Evolutionary conservation across 1,140 invertebrate genomes (phyloP), one percentile per base, ranked within the genome.

Genomic region (Diorhabda sublineata): DNA sequence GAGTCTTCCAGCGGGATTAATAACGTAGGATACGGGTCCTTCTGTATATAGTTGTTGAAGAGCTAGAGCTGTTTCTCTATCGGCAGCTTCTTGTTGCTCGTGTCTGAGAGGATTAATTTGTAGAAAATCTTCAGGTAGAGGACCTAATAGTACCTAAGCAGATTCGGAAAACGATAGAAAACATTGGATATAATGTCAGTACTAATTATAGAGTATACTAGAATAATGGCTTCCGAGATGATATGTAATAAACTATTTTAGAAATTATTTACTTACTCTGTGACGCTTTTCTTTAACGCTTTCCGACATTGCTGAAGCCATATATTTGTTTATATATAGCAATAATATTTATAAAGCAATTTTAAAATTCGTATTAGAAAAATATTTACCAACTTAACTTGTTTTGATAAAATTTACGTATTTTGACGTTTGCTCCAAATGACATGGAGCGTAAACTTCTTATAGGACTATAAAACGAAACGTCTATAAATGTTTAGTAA

Each of bases 61-160:
- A 42, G 92, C 90, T 44, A 91, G 80, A 2, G 93, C 92, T 60
- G 92, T 87, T 79, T 94, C 90, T 71, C 90, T 87, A 82, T 95
- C 92, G n/a, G 89, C 87, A 62, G 87, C 86, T 76, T 90, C 85
- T 78, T 92, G 90, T 60, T 91, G 86, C 70, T 87, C 84, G 43
- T 81, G 78, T 60, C 81, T 79, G 3, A 82, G 81, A 4, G 84
- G 80, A 45, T 85, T 81, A 66, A 92, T 81, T 69, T 92, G 87
- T 3, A 97, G 84, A 80, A 97, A 97, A 77, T 93, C 91, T 60
- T 86, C 81, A 4, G 95, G 92, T 5, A 97, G 82, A 41, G 92
- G 88, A 2, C 93, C 93, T 64, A 96, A 77, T 74, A 95, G 85
- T 3, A 89, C 89, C 90, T 91, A 69, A 2, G 3, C 2, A 42